Percentiles rank a stretch among this genome's conserved stretches.
These are phyloP conservation scores for Lasioglossum marginatum DNA, from an alignment of 2,888 invertebrate species.

Conservation along the genomic window DNA sequence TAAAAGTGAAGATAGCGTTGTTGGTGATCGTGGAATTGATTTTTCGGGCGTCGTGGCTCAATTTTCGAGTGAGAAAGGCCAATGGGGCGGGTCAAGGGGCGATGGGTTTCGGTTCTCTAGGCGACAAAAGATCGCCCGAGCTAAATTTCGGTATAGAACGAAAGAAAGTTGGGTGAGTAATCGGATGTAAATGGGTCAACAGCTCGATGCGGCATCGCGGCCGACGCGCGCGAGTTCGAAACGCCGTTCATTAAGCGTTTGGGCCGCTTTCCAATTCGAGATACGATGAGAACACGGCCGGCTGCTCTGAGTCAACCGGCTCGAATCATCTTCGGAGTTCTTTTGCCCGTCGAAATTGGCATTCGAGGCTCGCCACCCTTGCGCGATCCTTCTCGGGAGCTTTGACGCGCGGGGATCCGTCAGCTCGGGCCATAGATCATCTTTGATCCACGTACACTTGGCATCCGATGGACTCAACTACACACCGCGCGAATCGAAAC, in stretches of 20 bases:
- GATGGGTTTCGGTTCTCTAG: neutral
- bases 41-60: too few species aligned
- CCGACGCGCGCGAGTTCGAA: conserved; percentile 46
- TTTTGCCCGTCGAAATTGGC: conserved; percentile 30
- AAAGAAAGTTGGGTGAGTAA: conserved; percentile 47
- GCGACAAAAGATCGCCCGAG: conserved; percentile 8
- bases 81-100: neutral
- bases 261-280: conserved; percentile 60
- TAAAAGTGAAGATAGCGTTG: too few species aligned
- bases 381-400: conserved; percentile 1
- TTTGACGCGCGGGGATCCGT: neutral
- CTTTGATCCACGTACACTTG: neutral
- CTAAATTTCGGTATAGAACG: conserved; percentile 22
- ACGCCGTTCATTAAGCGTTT: conserved; percentile 54
- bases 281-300: conserved; percentile 38
- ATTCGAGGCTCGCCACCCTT: conserved; percentile 8
- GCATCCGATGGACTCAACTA: neutral
- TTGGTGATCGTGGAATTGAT: too few species aligned
- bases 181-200: conserved; percentile 56
- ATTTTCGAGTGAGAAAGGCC: neutral
- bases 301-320: conserved; percentile 40
- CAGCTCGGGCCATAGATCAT: neutral
- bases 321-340: conserved; percentile 28
- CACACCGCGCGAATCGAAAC: neutral
- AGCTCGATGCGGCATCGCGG: conserved; percentile 33